Evolutionary conservation across 2,888 invertebrate species (phyloP), one percentile per base, ranked within the genome.

Genomic region (Drosophila infuscata): DNA sequence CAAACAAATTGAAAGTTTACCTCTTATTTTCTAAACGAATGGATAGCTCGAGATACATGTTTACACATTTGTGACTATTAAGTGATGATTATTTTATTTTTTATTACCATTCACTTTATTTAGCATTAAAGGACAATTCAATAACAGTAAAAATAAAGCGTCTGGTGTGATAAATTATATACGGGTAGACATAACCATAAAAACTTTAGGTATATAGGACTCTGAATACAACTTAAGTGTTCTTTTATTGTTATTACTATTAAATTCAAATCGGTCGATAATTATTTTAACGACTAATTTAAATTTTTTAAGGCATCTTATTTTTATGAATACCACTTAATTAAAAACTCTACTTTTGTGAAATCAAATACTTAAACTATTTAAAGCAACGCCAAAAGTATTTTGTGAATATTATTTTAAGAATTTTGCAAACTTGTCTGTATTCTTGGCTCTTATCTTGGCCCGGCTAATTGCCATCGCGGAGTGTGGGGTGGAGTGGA

Each of bases 361-460:
- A 25, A 25, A 46, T 15, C 20, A 46, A 25, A 15, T 35, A 36
- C 20, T 35, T 53, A 8, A 36, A 20, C 38, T 35, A 29, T 54
- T 60, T 52, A 30, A 54, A 51, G 38, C n/a, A 51, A 6, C n/a
- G 17, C 58, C 36, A 49, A 36, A 36, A 58, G 38, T 20, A 56
- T 51, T 59, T 58, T 33, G 20, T 43, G 49, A 48, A 60, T 30
- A 58, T 30, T 32, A 80, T 58, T 80, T 49, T 52, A 17, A 32
- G 59, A 48, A 52, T 49, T 70, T 56, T 38, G 12, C 17, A 29
- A 62, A 67, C 30, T 68, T 68, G 61, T 71, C 38, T 67, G 78
- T 64, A 68, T 77, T 77, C 65, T 67, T 48, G n/a, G 20, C 58
- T 49, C 61, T 81, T 62, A 71, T 78, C 71, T 78, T 59, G 51